phyloP scores from a whole-genome alignment of 2,113 vertebrate species.

The Onychostoma macrolepis region DNA sequence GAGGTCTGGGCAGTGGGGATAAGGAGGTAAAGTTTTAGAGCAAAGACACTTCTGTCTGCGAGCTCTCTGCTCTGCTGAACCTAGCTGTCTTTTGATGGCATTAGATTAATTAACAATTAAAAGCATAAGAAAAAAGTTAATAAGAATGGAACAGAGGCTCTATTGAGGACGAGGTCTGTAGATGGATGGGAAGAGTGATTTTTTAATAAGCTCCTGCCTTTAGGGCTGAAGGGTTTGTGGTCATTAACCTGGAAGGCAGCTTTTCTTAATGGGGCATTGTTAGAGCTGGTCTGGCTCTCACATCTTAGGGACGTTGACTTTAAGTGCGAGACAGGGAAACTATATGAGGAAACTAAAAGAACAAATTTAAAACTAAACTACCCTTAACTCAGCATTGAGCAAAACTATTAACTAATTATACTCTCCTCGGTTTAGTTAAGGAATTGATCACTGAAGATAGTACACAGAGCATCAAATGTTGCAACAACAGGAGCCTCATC shows the following conservation, averaged over 20 bases:
- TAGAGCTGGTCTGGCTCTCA: slow-evolving; percentile 49
- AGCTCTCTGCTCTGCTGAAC: slow-evolving; percentile 77
- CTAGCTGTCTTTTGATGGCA: slow-evolving; percentile 79
- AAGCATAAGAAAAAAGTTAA: slow-evolving; percentile 70
- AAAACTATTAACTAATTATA: neutral
- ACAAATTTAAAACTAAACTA: neutral
- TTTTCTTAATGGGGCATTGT: slow-evolving; percentile 74
- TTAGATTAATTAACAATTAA: slow-evolving; percentile 83
- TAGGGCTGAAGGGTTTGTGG: slow-evolving; percentile 63
- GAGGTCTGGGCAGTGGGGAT: slow-evolving; percentile 45
- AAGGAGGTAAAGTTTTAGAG: slow-evolving; percentile 53
- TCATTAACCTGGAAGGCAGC: slow-evolving; percentile 68
- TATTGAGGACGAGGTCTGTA: slow-evolving; percentile 72
- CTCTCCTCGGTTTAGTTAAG: slow-evolving; percentile 6
- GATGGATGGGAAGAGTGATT: slow-evolving; percentile 71
- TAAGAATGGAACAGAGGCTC: slow-evolving; percentile 78
- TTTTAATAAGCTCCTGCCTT: slow-evolving; percentile 78
- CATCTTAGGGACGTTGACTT: slow-evolving; percentile 1
- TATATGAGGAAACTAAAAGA: slow-evolving; percentile 26
- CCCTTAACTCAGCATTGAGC: neutral
- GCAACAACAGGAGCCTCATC: slow-evolving; percentile 11
- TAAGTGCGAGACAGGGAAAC: neutral
- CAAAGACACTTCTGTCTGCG: slow-evolving; percentile 64
- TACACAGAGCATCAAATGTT: neutral
- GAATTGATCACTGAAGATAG: neutral